Conservation (phyloP, 2,797 vertebrate genomes). For the Galagoides demidoff region DNA sequence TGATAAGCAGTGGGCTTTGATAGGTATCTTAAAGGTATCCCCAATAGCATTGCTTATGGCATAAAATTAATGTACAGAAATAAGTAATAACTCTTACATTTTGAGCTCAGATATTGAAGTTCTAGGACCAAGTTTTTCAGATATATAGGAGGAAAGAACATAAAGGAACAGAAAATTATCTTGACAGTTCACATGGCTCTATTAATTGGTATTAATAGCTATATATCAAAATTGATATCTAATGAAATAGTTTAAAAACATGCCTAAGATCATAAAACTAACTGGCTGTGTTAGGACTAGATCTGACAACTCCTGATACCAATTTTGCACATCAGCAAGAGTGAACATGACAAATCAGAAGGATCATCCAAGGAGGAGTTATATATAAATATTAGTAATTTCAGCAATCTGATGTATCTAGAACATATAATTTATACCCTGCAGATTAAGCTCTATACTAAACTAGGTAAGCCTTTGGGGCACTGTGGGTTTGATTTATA, state of each 20-base stretch:
- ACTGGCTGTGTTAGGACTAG: not conserved
- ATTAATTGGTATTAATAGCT: not conserved
- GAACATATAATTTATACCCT: not conserved
- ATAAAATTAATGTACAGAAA: not conserved
- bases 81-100: not conserved
- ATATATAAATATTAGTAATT: slow-evolving; percentile 1
- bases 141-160: not conserved
- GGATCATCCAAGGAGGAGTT: not conserved
- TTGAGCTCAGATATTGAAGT: not conserved
- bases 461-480: not conserved
- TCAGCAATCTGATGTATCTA: not conserved
- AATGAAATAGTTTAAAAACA: not conserved
- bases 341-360: not conserved
- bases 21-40: not conserved
- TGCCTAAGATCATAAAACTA: not conserved
- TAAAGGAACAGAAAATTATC: not conserved
- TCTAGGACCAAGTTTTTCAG: not conserved
- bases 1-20: not conserved
- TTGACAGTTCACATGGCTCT: not conserved
- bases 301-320: not conserved
- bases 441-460: not conserved
- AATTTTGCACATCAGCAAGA: not conserved
- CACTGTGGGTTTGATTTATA: not conserved
- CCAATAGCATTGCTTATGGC: not conserved
- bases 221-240: not conserved